Conservation (phyloP, 1,140 invertebrate genomes). For the Caenorhabditis latens region DNA sequence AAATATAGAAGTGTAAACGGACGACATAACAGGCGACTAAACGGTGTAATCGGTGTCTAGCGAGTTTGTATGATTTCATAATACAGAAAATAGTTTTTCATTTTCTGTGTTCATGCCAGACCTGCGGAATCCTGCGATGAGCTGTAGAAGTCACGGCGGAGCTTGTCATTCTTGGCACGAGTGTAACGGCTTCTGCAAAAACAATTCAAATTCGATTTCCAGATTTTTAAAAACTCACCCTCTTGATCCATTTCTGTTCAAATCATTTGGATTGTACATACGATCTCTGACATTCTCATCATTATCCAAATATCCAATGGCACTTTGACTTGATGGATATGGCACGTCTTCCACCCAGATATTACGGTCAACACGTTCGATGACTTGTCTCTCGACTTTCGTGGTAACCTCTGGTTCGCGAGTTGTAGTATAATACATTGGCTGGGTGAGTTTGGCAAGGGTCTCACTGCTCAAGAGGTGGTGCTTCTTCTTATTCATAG, state of each 20-base stretch:
- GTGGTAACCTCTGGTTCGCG: slow-evolving; percentile 76
- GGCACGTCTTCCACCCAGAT: slow-evolving; percentile 74
- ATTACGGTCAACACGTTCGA: slow-evolving; percentile 76
- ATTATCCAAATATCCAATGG: slow-evolving; percentile 54
- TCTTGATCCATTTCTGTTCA: slow-evolving; percentile 61
- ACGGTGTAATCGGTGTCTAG: slow-evolving; percentile 53
- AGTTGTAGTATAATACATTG: slow-evolving; percentile 73
- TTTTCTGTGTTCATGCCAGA: slow-evolving; percentile 52
- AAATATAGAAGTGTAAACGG: slow-evolving; percentile 47
- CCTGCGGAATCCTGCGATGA: slow-evolving; percentile 56
- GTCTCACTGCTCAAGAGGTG: slow-evolving; percentile 76
- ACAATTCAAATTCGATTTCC: background rate
- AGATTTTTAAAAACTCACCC: background rate
- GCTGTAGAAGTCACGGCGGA: slow-evolving; percentile 55
- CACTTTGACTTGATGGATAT: slow-evolving; percentile 35
- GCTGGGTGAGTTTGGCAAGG: slow-evolving; percentile 73
- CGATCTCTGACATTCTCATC: slow-evolving; percentile 68
- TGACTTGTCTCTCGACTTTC: slow-evolving; percentile 72
- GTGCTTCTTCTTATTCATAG: slow-evolving; percentile 66
- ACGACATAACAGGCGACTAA: slow-evolving; percentile 53
- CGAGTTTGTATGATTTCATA: slow-evolving; percentile 9
- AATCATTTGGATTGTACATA: slow-evolving; percentile 69
- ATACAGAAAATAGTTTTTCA: background rate
- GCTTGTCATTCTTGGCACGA: slow-evolving; percentile 74
- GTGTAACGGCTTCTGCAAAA: slow-evolving; percentile 58